A percentile compares a stretch with the other conserved stretches of the same genome.
Conservation (phyloP, 2,797 vertebrate species). For the Enteromius unitaeniatus region DNA sequence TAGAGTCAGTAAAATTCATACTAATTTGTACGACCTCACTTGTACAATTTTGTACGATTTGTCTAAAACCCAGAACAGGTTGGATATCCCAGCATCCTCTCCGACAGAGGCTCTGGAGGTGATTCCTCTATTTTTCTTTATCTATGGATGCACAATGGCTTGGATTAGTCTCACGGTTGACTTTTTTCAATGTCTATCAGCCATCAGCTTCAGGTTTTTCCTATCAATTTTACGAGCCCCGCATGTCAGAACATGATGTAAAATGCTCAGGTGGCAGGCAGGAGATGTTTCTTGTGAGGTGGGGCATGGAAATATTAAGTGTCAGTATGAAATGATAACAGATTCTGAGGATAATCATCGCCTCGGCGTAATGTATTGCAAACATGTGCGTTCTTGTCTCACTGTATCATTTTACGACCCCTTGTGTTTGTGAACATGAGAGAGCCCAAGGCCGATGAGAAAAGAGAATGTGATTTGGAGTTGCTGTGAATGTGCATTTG, state of each 20-base stretch:
- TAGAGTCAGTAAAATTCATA: no score
- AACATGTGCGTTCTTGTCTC: slow-evolving; percentile 8
- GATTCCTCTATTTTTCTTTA: slow-evolving; percentile 42
- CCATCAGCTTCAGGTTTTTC: slow-evolving; percentile 52
- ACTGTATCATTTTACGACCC: slow-evolving; percentile 48
- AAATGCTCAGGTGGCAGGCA: slow-evolving; percentile 44
- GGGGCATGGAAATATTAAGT: slow-evolving; percentile 31
- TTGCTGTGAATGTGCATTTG: slow-evolving; percentile 46
- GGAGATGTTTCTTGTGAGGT: slow-evolving; percentile 25
- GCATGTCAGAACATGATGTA: slow-evolving; percentile 50
- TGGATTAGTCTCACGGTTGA: slow-evolving; percentile 58
- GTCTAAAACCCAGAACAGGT: no score
- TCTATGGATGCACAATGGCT: slow-evolving; percentile 50
- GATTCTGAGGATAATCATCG: slow-evolving; percentile 35
- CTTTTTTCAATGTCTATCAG: slow-evolving; percentile 63
- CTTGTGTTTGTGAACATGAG: slow-evolving; percentile 37
- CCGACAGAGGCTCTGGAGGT: neutral
- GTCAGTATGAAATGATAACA: slow-evolving; percentile 43
- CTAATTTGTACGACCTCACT: no score
- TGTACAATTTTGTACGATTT: no score
- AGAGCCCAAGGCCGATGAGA: slow-evolving; percentile 43
- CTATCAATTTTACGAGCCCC: slow-evolving; percentile 40
- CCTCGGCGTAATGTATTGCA: slow-evolving; percentile 11
- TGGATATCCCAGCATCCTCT: slow-evolving; percentile 21
- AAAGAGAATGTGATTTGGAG: slow-evolving; percentile 52